phyloP scores from a whole-genome alignment of 2,113 vertebrate genomes.

The Syrmaticus mikado region DNA sequence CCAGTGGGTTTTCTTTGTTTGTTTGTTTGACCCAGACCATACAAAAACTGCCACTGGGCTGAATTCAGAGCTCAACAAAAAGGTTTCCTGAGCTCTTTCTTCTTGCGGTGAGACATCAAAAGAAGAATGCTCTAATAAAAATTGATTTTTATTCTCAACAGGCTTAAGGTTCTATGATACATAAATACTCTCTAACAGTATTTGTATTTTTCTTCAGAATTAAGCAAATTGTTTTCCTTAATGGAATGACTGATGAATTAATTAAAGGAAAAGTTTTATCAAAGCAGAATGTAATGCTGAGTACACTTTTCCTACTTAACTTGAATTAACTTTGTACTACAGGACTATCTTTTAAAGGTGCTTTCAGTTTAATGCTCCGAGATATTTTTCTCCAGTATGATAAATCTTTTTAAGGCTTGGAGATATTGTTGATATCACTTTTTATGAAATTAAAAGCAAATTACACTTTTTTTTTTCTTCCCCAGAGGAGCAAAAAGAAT shows the following conservation, averaged over 20 bases:
- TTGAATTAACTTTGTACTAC: neutral
- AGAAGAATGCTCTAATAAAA: neutral
- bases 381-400: neutral
- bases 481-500: neutral
- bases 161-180: neutral
- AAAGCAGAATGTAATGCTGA: neutral
- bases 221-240: neutral
- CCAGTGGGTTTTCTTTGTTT: neutral
- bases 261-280: neutral
- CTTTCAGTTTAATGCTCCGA: neutral
- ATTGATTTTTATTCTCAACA: neutral
- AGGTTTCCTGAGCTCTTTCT: neutral
- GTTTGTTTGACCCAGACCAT: neutral
- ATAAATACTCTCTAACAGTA: neutral
- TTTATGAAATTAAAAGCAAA: neutral
- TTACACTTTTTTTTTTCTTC: neutral
- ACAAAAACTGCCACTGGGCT: neutral
- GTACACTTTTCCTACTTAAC: neutral
- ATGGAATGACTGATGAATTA: neutral
- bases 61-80: neutral
- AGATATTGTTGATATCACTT: neutral
- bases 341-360: neutral
- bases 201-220: neutral
- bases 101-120: neutral
- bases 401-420: neutral